Base-by-base conservation (phyloP, 2,797 vertebrate genomes). In the Harpagifer antarcticus region DNA sequence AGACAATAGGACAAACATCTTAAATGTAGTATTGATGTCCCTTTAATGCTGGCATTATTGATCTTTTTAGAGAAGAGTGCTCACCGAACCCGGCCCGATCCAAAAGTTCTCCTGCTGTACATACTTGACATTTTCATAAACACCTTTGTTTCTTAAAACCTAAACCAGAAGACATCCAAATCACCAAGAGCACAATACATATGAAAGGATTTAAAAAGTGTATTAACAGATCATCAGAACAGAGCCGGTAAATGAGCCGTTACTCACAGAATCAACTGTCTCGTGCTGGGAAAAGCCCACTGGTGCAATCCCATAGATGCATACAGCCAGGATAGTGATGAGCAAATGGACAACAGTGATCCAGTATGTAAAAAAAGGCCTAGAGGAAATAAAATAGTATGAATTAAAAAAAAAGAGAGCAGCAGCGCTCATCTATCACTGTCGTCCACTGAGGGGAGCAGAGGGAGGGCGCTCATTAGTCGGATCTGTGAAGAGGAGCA, bases 71-170 rank as follows among this genome's bases (percentile, higher is more conserved):
- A 42, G 23, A 60, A 9, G 20, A 60, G 27, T 37, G 82, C 96
- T 96, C 92, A 99, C 98, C 84, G 98, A 99, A 92, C 96, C 97
- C 82, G 98, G 98, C 82, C 98, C 98, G 1, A 99, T 96, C 98
- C 98, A 99, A 92, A 99, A 99, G 94, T 99, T 99, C 90, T 99
- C 98, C 92, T 99, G 98, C 91, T 99, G 98, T 78, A 99, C 96
- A 3, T 97, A 99, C 87, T 98, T 99, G 84, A 99, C 98, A 19
- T 99, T 99, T 94, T 99, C 98, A 86, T 99, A 99, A 80, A 99
- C 96, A 0, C 97, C 98, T 85, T 98, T 97, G 93, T 99, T 99
- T 89, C 97, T 95, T 94, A 99, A 95, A 92, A 99, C 97, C 98
- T 99, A 59, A 19, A 78, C 62, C 17, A 69, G 68, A 73, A 68